Evolutionary conservation across 1,140 invertebrate genomes (phyloP), one percentile per base, ranked within the genome.

Genomic region (Drosophila bipectinata): DNA sequence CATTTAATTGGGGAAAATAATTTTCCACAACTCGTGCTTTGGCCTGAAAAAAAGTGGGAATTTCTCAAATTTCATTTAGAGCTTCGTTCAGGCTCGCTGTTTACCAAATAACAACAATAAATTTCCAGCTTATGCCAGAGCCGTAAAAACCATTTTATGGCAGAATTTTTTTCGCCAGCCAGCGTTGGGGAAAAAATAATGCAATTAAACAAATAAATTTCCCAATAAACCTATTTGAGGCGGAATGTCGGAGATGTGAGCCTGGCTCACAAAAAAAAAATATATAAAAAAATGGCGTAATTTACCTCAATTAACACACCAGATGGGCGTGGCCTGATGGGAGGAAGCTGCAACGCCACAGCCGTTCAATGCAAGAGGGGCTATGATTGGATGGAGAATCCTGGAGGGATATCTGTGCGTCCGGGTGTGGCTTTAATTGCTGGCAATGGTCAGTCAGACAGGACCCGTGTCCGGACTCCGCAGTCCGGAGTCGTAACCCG

Each of bases 181-280:
- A 44, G n/a, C 53, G 32, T 14, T 37, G 4, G 47, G 32, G 39
- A 56, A 78, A 71, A 71, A 73, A 71, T 73, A 58, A 61, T 82
- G 75, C 83, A 87, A 87, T 87, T 87, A 82, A 87, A 87, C 79
- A 87, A 88, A 87, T 87, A 87, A 87, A 87, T 87, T 87, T 87
- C 47, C 74, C 55, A 68, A 72, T 88, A 72, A 87, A 87, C 71
- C 83, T 63, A 75, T 84, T 77, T 63, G 77, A 49, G 52, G 44
- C 54, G 61, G 62, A 45, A 24, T 56, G 30, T 6, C 24, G 18
- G n/a, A n/a, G 12, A 12, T 45, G 57, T 51, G 57, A 53, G 39
- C 57, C 41, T 57, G n/a, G 32, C 60, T 30, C 53, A n/a, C 48
- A 47, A 54, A 64, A 37, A 56, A 39, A 28, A 32, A 24, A 47